Base-by-base conservation (phyloP, 2,888 invertebrate species). In the Torymus auratus region DNA sequence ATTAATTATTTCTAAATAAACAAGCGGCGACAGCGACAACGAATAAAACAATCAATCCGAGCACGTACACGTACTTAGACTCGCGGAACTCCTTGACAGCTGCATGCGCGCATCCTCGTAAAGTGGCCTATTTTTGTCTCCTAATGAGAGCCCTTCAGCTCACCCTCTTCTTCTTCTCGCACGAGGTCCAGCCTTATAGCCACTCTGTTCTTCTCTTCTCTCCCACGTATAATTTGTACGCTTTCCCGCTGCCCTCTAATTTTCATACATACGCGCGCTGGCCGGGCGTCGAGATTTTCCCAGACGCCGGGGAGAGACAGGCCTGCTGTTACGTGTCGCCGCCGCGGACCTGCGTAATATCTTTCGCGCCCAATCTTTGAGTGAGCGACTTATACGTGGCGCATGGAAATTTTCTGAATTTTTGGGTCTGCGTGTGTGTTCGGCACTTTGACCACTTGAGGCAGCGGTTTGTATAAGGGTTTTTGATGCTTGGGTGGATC, bases 121-220 rank as follows among this genome's bases (percentile, higher is more conserved):
- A 15, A 74, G 65, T 62, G 56, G 70, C 69, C 78, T 81, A 78
- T 81, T 78, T 81, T 78, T 58, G 64, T 78, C 78, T 65, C 73
- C 60, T 81, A 78, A 81, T 74, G 73, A 78, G 78, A 78, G 60
- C 58, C 68, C 64, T 72, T 15, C 67, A 76, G 41, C 64, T 56
- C 68, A 67, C 64, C 65, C 52, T 15, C 58, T 62, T 53, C 52
- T 58, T 28, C 52, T 28, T 10, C 41, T 56, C 13, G 23, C 60
- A 60, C 41, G 58, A 53, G 56, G 71, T 53, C 76, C 61, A 50
- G 69, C 41, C 50, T 12, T 28, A 5, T n/a, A 23, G 20, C 20
- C 15, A 13, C 13, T 23, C 14, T 41, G 41, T 41, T 41, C 41
- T 41, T 7, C 41, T 41, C 5, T 41, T 41, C 41, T 41, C 41